Percentiles rank a stretch among this genome's conserved stretches.
Conservation (phyloP, 1,140 invertebrate genomes). For the Himalopsyche phryganea region DNA sequence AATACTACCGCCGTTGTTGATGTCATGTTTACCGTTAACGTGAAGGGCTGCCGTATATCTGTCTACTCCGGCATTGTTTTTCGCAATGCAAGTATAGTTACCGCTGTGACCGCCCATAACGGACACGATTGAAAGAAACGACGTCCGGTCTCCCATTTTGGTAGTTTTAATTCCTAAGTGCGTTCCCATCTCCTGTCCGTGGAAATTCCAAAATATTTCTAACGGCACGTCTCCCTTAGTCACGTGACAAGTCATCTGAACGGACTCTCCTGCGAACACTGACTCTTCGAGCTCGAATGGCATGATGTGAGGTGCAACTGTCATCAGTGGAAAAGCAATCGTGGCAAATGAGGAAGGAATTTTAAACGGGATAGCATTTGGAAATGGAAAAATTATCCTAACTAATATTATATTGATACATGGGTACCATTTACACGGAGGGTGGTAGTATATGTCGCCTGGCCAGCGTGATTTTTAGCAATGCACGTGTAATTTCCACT, state of each 20-base stretch:
- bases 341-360: constrained; percentile 4
- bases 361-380: constrained; percentile 1
- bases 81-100: constrained; percentile 74
- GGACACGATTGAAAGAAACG: constrained; percentile 71
- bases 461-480: constrained; percentile 67
- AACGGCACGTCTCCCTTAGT: constrained; percentile 67
- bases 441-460: constrained; percentile 60
- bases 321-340: constrained; percentile 8
- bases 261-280: constrained; percentile 66
- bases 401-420: constrained; percentile 12
- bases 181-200: constrained; percentile 60
- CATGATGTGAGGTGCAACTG: constrained; percentile 62
- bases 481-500: constrained; percentile 62
- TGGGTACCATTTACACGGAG: constrained; percentile 68
- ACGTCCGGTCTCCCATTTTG: constrained; percentile 72
- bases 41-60: constrained; percentile 57
- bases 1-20: too few relatives aligned
- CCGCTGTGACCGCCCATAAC: constrained; percentile 69
- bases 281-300: constrained; percentile 66
- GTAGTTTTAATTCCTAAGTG: constrained; percentile 66
- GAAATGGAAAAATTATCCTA: constrained; percentile 5
- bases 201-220: constrained; percentile 58
- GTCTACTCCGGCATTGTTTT: constrained; percentile 66
- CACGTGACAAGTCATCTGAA: constrained; percentile 65
- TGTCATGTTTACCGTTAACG: constrained; percentile 58